Base-by-base conservation (phyloP, 30 jellyfish, hydroid and myxozoan genomes). In the Rhopilema esculentum region DNA sequence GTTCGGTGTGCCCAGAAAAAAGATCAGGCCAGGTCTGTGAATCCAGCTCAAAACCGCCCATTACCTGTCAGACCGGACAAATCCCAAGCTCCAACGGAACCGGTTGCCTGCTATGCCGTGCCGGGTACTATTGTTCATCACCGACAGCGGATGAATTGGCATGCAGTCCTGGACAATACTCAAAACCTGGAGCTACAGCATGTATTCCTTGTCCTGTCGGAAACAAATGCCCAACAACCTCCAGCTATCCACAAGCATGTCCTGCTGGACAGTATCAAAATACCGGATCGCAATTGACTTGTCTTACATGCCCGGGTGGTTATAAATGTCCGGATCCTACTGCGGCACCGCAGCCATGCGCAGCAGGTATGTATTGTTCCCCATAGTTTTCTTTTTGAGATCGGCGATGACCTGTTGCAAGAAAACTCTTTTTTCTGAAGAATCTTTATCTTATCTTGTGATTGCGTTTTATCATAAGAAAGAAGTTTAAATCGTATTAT, bases 251-350 rank as follows among this genome's bases (percentile, higher is more conserved):
- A 15, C 57, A 67, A 22, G 79, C 77, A 17, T 94, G 99, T 68
- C 57, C 90, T 0, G 73, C 95, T 8, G 99, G 99, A 8, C 79
- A 91, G 25, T 94, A 89, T 69, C 97, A 97, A 22, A 62, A 79
- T 28, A 48, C n/a, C n/a, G 72, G 75, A 1, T 71, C 97, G 2
- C 80, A 53, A 52, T 23, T 53, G 70, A 30, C 97, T 21, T 94
- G 99, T 61, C 82, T 50, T 24, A 64, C 81, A 0, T 94, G 99
- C 69, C 99, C 99, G 7, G 99, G 95, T 49, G 99, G 97, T 0
- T 48, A 64, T 29, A 67, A 70, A 1, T 94, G 99, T 77, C 79
- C 40, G 18, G 92, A 94, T 49, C 95, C 97, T 8, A 91, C 84
- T 23, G 84, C 75, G 8, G 91, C 97, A 26, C 99, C 99, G 0